phyloP scores from a whole-genome alignment of 2,113 vertebrate genomes.

The Excalfactoria chinensis region DNA sequence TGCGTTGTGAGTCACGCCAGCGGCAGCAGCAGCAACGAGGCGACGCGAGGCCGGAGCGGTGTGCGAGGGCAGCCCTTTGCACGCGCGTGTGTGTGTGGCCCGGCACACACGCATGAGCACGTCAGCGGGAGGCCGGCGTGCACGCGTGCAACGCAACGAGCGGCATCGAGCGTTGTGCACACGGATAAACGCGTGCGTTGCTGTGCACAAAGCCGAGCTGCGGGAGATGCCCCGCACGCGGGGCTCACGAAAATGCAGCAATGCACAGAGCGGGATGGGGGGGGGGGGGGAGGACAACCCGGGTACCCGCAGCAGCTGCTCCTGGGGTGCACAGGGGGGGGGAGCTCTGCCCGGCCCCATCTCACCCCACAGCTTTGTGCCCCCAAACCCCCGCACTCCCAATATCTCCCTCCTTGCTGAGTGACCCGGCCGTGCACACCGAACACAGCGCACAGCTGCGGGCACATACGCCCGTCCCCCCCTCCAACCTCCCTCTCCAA shows the following conservation, averaged over 20 bases:
- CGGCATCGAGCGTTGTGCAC: accelerated
- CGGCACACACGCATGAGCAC: not conserved
- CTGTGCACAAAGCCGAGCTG: accelerated
- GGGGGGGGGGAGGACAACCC: too few species aligned
- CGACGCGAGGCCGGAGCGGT: not conserved
- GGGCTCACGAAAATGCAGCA: accelerated
- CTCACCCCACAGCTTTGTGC: not conserved
- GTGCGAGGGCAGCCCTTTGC: not conserved
- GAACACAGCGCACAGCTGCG: accelerated
- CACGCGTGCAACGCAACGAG: accelerated
- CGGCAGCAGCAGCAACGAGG: not conserved
- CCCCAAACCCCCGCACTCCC: not conserved
- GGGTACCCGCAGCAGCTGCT: not conserved
- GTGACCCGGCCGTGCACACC: accelerated
- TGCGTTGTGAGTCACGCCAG: constrained; percentile 45
- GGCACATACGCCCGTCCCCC: not conserved
- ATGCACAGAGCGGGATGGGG: too few species aligned
- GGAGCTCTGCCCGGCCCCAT: not conserved
- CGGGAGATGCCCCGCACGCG: accelerated
- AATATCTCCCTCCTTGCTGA: accelerated
- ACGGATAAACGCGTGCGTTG: accelerated
- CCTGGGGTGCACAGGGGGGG: not conserved
- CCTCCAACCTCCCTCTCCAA: too few species aligned
- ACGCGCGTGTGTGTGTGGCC: accelerated
- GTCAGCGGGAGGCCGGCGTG: not conserved